Conservation (phyloP, 37 sponge, comb jelly and placozoan genomes). For the Ianthella basta region DNA sequence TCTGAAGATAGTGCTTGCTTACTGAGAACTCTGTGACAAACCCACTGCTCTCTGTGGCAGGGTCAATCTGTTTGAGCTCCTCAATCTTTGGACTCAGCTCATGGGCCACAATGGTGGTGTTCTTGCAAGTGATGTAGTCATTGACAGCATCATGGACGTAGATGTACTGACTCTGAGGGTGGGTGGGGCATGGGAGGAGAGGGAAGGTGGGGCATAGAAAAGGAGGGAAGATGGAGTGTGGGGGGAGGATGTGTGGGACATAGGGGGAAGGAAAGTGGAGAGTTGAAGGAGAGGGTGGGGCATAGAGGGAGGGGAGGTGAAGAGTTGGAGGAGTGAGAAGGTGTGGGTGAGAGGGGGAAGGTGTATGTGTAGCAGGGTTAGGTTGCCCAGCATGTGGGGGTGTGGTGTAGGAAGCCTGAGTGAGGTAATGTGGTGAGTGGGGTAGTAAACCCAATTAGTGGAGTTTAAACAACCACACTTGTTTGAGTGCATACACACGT, state of each 20-base stretch:
- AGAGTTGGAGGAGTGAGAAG: neutral
- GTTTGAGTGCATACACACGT: too few relatives aligned
- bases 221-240: neutral
- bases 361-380: neutral
- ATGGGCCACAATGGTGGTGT: slow-evolving; percentile 17
- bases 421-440: too few relatives aligned
- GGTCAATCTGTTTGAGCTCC: neutral
- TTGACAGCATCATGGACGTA: slow-evolving; percentile 22
- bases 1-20: neutral
- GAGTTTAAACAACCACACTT: too few relatives aligned
- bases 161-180: slow-evolving; percentile 9
- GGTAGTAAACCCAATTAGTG: too few relatives aligned
- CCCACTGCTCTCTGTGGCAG: neutral
- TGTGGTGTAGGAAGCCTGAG: too few relatives aligned
- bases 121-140: neutral
- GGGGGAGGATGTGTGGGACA: neutral
- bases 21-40: neutral
- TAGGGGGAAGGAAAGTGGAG: neutral
- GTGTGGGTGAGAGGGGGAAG: neutral
- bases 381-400: neutral
- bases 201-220: neutral
- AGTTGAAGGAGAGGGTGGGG: too few relatives aligned
- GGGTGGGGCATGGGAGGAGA: neutral
- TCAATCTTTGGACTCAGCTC: neutral
- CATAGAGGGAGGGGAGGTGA: neutral